Conservation (phyloP, 2,113 vertebrate genomes). For the Pygathrix nemaeus region DNA sequence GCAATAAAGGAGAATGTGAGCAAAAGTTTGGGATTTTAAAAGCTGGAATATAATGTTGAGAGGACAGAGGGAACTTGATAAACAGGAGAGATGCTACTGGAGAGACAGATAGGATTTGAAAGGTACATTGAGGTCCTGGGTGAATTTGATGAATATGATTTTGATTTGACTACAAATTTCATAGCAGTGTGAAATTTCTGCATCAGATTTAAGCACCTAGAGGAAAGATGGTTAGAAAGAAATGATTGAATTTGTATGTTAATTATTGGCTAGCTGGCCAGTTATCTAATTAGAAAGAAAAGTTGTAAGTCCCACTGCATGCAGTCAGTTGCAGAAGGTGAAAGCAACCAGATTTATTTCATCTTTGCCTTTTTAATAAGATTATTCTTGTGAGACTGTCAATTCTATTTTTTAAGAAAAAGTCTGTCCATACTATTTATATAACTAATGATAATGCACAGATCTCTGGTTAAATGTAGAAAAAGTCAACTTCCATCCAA, state of each 20-base stretch:
- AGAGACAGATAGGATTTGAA: not conserved
- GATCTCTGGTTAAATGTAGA: not conserved
- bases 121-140: not conserved
- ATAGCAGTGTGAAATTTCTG: not conserved
- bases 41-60: not conserved
- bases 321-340: not conserved
- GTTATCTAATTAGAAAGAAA: not conserved
- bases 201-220: not conserved
- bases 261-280: not conserved
- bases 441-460: not conserved
- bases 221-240: not conserved
- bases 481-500: not conserved
- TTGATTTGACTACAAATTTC: not conserved
- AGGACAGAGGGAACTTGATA: not conserved
- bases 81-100: not conserved
- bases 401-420: not conserved
- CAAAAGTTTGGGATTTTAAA: not conserved
- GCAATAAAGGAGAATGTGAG: not conserved
- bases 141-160: not conserved
- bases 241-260: not conserved
- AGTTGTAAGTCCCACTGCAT: not conserved
- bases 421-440: not conserved
- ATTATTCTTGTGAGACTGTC: not conserved
- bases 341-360: not conserved
- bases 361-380: not conserved